These are phyloP conservation scores for Paedocypris micromegethes DNA, from an alignment of 2,797 vertebrate species.

Conservation along the genomic window DNA sequence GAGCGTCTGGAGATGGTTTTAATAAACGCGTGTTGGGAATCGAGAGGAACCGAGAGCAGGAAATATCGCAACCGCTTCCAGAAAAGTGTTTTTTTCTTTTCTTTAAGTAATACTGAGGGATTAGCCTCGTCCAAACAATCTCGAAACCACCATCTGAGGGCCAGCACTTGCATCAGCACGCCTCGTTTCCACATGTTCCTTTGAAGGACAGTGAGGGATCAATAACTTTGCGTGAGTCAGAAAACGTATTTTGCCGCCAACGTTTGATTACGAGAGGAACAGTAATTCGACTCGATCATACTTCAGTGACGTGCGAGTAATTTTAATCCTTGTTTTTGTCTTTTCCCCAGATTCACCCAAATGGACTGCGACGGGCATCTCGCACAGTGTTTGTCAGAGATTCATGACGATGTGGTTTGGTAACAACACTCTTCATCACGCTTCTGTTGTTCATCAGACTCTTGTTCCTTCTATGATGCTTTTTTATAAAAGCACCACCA, in stretches of 20 bases:
- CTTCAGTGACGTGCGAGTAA: background rate
- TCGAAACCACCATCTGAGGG: conserved; percentile 1
- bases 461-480: background rate
- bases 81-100: conserved; percentile 6
- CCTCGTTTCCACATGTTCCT: conserved; percentile 1
- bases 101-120: conserved; percentile 5
- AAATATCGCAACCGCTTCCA: conserved; percentile 6
- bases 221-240: conserved; percentile 17
- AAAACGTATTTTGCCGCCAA: conserved; percentile 1
- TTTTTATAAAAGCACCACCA: no score
- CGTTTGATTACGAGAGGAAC: conserved; percentile 18
- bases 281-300: background rate
- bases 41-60: background rate
- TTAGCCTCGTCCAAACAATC: conserved; percentile 14
- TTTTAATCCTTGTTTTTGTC: background rate
- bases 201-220: conserved; percentile 23
- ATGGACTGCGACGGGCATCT: conserved; percentile 83
- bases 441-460: conserved; percentile 3
- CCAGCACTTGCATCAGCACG: conserved; percentile 21
- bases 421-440: conserved; percentile 48
- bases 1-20: background rate
- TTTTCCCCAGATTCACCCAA: conserved; percentile 71
- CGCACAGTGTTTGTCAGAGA: conserved; percentile 83
- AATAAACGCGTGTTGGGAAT: conserved; percentile 7
- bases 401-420: conserved; percentile 79